Base-by-base conservation (phyloP, 2,113 vertebrate species). In the Grus americana region DNA sequence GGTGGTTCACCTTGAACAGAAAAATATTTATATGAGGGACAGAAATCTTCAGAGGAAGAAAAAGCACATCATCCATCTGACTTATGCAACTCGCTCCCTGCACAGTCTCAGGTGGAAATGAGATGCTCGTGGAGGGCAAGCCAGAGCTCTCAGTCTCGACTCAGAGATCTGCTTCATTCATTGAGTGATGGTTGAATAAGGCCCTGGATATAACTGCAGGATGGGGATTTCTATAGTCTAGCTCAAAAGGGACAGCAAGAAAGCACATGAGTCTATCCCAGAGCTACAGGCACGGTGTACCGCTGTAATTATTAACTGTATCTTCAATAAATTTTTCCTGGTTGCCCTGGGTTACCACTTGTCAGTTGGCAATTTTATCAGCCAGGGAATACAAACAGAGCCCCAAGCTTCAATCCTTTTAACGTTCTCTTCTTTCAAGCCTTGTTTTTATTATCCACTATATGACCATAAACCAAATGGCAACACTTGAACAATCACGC, bases 241-340 rank as follows among this genome's bases (percentile, higher is more conserved):
- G 17, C 46, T 75, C 68, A 55, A 93, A 86, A 74, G 30, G 42
- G 40, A 68, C 26, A 46, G 70, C 57, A 75, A 86, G 30, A 49
- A 74, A 89, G 34, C 65, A 46, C 6, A 19, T 30, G 70, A 86
- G 49, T 32, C 44, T 75, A 32, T 42, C 30, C 49, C 65, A 89
- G 70, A 74, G 76, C 68, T 79, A 63, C 55, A 46, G 70, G 34
- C 68, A 71, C 38, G 68, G 47, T 59, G 44, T 80, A 58, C 34
- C 61, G n/a, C 57, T 84, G 57, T 75, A 92, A 92, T 89, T 90
- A 93, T 86, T 94, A 89, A 78, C 82, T 84, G 27, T 57, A 42
- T 42, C 76, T 84, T 84, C 92, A 86, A 68, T 75, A 65, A 55
- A n/a, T 74, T 91, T 81, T 42, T 93, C 66, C 76, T 67, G 15